Percentiles rank a stretch among this genome's conserved stretches.
Conservation (phyloP, 2,888 invertebrate genomes). For the Ectemnius cavifrons region DNA sequence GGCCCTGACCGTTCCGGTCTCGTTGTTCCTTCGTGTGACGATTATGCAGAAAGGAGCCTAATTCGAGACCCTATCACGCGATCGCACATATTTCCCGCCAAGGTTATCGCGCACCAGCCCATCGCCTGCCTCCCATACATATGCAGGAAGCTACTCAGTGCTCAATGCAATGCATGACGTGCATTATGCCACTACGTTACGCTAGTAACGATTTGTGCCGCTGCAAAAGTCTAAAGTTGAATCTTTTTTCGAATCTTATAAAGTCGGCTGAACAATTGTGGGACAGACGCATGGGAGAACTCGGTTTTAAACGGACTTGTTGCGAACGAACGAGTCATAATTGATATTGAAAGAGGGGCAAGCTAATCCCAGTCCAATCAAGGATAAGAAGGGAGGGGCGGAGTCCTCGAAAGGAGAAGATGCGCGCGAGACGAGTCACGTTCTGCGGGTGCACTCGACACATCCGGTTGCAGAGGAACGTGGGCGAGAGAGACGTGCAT, state of each 20-base stretch:
- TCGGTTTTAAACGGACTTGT: too few species aligned
- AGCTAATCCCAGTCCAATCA: too few species aligned
- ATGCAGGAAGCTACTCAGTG: conserved; percentile 1
- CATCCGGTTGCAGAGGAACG: conserved; percentile 59
- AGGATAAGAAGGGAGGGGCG: background rate
- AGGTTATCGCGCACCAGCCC: conserved; percentile 24
- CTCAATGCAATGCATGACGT: background rate
- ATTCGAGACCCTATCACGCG: conserved; percentile 46
- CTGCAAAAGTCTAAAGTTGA: too few species aligned
- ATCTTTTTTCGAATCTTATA: too few species aligned
- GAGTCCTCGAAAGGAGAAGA: background rate
- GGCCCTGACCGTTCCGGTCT: conserved; percentile 70
- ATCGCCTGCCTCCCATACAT: conserved; percentile 16
- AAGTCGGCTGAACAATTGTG: too few species aligned
- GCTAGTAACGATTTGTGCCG: too few species aligned
- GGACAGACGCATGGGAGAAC: too few species aligned
- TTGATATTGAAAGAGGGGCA: too few species aligned
- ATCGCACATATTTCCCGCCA: conserved; percentile 26
- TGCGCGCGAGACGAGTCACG: conserved; percentile 52
- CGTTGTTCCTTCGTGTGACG: conserved; percentile 51
- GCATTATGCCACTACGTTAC: background rate
- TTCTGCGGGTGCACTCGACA: conserved; percentile 54
- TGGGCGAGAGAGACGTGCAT: conserved; percentile 52
- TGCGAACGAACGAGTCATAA: too few species aligned
- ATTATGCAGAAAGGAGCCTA: conserved; percentile 54